Conservation (phyloP, 2,888 invertebrate species). For the Campaea margaritaria region DNA sequence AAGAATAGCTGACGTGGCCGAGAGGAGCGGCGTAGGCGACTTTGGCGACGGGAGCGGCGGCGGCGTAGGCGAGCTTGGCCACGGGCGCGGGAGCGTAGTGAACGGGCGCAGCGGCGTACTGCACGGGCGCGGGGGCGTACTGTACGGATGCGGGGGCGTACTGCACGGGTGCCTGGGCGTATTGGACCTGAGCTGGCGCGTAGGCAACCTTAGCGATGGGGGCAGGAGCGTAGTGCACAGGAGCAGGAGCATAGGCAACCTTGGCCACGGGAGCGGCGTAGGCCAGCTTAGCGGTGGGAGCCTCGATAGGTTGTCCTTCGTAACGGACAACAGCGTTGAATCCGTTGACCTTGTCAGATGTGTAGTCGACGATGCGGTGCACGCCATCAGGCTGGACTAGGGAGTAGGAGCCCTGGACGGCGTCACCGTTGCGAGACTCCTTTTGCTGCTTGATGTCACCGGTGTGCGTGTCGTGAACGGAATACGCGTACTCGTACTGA, state of each 20-base stretch:
- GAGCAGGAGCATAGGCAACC: conserved; percentile 45
- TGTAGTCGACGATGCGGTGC: conserved; percentile 77
- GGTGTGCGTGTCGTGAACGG: conserved; percentile 73
- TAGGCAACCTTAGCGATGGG: conserved; percentile 42
- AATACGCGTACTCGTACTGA: conserved; percentile 76
- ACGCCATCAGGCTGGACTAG: conserved; percentile 80
- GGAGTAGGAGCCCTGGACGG: conserved; percentile 78
- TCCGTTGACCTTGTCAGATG: conserved; percentile 72
- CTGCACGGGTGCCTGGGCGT: conserved; percentile 42
- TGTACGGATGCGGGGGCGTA: conserved; percentile 49
- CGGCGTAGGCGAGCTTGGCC: conserved; percentile 23
- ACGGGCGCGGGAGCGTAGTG: conserved; percentile 55
- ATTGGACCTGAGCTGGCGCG: conserved; percentile 43
- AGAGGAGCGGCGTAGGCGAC: conserved; percentile 54
- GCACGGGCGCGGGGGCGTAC: conserved; percentile 4
- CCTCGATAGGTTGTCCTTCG: conserved; percentile 67
- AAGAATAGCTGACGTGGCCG: conserved; percentile 68
- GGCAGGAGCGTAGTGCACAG: conserved; percentile 45
- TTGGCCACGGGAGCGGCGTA: conserved; percentile 48
- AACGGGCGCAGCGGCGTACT: conserved; percentile 46
- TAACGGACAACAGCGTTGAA: conserved; percentile 79
- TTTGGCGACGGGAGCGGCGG: conserved; percentile 48
- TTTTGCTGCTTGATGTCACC: conserved; percentile 80
- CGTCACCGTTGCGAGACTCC: conserved; percentile 74
- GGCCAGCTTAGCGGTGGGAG: conserved; percentile 42